Base-by-base conservation (phyloP, 2,888 invertebrate genomes). In the Alviniconcha strummeri region DNA sequence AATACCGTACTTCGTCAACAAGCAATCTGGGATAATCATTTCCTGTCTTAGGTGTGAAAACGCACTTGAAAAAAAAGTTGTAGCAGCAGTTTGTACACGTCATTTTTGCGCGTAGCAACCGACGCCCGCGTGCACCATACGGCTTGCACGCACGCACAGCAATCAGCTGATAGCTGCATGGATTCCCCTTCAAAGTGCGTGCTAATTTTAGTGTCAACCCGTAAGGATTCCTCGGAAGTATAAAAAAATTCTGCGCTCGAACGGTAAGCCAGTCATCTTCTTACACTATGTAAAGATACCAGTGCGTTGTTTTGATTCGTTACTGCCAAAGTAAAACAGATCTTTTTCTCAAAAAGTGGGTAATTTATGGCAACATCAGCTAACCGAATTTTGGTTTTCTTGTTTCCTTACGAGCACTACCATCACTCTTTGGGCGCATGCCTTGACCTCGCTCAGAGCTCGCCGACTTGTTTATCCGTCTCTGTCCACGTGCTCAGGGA, bases 401-500 rank as follows among this genome's bases (percentile, higher is more conserved):
- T 2, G 36, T 19, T n/a, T 83, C 84, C 84, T 60, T 82, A 82
- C 84, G 80, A 67, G 17, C 52, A 13, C 69, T 5, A 7, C 76
- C 60, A 76, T 79, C 76, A 56, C 83, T 69, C 74, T 15, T 17
- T 9, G 75, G 71, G 79, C 64, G 82, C 82, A 82, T 82, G 83
- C 84, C 84, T 83, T 84, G 79, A 84, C 81, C 83, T 56, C 19
- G 6, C 57, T 71, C 69, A 69, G 80, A 56, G 80, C n/a, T 54
- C 69, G 80, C 80, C 17, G 69, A 19, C 77, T 79, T 84, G 81
- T 83, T 80, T 83, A 74, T 81, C 71, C 67, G 64, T 67, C 75
- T 67, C 57, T 86, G 85, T 86, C 84, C 89, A 89, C 89, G 89
- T 87, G 88, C 85, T 86, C 85, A 84, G 79, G 55, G 88, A 86